phyloP scores from a whole-genome alignment of 2,797 vertebrate genomes.

The Aeoliscus strigatus region DNA sequence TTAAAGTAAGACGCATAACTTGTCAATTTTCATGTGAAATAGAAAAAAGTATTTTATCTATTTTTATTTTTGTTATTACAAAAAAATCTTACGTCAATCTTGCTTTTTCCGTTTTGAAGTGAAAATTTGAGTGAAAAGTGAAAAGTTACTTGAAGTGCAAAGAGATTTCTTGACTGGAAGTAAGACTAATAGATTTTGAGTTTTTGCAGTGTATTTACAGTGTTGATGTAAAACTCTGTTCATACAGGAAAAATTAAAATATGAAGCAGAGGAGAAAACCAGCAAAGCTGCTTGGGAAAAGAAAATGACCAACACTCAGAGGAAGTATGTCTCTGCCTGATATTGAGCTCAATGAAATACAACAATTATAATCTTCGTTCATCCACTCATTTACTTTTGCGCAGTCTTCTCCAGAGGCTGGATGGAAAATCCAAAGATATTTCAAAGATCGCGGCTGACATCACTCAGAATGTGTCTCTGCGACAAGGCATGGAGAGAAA shows the following conservation, averaged over 20 bases:
- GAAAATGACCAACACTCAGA: conserved; percentile 85
- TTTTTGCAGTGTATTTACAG: background rate
- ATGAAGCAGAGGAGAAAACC: conserved; percentile 82
- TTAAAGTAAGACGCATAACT: too few relatives aligned
- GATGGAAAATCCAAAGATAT: conserved; percentile 95
- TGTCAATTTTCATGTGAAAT: too few relatives aligned
- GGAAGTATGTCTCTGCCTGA: conserved; percentile 74
- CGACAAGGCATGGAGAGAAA: conserved; percentile 96
- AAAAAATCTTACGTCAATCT: too few relatives aligned
- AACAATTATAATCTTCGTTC: conserved; percentile 7
- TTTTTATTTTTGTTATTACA: too few relatives aligned
- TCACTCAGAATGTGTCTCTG: conserved; percentile 95
- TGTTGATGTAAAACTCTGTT: conserved; percentile 17
- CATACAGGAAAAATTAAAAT: conserved; percentile 88
- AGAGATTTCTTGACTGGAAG: too few relatives aligned
- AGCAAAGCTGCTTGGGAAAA: conserved; percentile 92
- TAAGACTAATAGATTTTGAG: too few relatives aligned
- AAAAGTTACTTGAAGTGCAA: too few relatives aligned
- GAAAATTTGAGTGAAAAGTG: too few relatives aligned
- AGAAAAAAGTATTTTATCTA: too few relatives aligned
- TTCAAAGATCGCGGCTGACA: conserved; percentile 95
- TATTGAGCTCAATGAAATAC: background rate
- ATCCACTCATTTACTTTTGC: background rate
- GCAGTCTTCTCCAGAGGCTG: conserved; percentile 91
- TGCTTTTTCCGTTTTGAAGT: too few relatives aligned